Base-by-base conservation (phyloP, 2,113 vertebrate genomes). In the Tragelaphus scriptus region DNA sequence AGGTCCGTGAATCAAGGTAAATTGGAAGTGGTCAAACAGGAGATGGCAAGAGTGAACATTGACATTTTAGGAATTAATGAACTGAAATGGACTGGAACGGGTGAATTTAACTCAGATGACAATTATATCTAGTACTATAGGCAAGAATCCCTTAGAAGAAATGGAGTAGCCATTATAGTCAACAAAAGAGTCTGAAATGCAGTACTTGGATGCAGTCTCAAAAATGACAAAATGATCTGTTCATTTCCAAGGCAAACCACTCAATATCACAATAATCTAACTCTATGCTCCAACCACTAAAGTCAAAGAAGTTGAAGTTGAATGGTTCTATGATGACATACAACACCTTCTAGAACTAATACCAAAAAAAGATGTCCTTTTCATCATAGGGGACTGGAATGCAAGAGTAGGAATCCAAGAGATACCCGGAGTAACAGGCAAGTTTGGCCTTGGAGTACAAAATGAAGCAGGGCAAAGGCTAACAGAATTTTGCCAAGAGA, bases 381-480 rank as follows among this genome's bases (percentile, higher is more conserved):
- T 23, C 68, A 71, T 23, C n/a, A 71, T 23, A 71, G n/a, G n/a
- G 68, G 5, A 36, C n/a, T 3, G 3, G 19, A 71, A 71, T 40
- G n/a, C 19, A 40, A 71, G 9, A 71, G 10, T 71, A 71, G n/a
- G 68, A 40, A 40, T 21, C 23, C 68, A 71, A 71, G 68, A 71
- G n/a, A 36, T 40, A 40, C n/a, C 4, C 0, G 0, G 19, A 40
- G 68, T 23, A 71, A 40, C 68, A 71, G 68, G n/a, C n/a, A 71
- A 71, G 5, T 23, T 23, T 71, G 65, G 10, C 5, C 65, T 71
- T 40, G n/a, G 10, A 71, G 2, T 71, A 40, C 68, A 71, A 71
- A 71, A 71, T 71, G 68, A 40, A 71, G 68, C 19, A 40, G n/a
- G 9, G 19, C n/a, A 71, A 71, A 71, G n/a, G 10, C 65, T 71